phyloP scores from a whole-genome alignment of 2,113 vertebrate genomes.

The Gavia stellata region DNA sequence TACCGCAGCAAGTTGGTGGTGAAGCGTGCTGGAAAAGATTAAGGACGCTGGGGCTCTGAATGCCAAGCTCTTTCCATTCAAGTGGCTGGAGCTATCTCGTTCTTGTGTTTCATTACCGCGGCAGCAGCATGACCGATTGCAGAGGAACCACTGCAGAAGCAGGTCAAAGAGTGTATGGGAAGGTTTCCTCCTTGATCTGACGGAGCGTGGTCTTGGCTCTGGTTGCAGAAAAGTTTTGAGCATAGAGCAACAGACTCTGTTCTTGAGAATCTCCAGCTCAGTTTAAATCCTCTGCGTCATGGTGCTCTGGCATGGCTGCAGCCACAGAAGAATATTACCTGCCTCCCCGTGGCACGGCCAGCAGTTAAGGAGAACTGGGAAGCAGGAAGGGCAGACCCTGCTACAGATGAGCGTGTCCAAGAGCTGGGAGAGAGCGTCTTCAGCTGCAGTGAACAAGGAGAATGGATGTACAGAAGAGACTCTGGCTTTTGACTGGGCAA shows the following conservation, averaged over 20 bases:
- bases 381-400: not conserved
- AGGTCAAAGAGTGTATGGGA: not conserved
- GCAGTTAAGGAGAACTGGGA: not conserved
- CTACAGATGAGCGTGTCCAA: not conserved
- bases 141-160: not conserved
- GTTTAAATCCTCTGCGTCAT: not conserved
- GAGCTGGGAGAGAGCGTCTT: not conserved
- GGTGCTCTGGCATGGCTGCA: not conserved
- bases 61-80: not conserved
- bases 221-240: not conserved
- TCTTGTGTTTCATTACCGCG: not conserved
- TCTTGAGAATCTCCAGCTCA: not conserved
- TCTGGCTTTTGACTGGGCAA: not conserved
- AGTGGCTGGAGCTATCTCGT: not conserved
- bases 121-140: not conserved
- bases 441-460: not conserved
- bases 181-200: not conserved
- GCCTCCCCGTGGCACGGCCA: not conserved
- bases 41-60: not conserved
- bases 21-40: not conserved
- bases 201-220: not conserved
- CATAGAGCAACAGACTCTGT: fast-evolving
- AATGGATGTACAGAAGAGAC: not conserved
- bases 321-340: not conserved
- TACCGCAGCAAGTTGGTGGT: not conserved